Evolutionary conservation across 2,888 invertebrate species (phyloP).

Genomic region (Anaspis maculata): DNA sequence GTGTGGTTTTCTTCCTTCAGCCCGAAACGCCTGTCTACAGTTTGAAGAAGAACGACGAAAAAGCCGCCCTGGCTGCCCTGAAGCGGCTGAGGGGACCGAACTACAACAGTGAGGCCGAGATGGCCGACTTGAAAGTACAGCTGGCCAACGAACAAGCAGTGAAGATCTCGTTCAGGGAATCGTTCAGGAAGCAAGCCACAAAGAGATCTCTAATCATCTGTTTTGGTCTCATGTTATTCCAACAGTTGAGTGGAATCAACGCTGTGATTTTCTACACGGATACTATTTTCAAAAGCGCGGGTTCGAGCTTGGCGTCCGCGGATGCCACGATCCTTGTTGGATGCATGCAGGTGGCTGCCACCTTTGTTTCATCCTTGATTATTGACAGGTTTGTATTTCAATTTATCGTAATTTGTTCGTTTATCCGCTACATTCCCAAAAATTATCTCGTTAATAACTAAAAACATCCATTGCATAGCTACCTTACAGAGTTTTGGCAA

Average conservation of each 20-base stretch:
- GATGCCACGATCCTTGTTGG: constrained; percentile 58
- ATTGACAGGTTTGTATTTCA: no score
- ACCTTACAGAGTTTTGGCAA: no score
- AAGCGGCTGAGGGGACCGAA: constrained; percentile 63
- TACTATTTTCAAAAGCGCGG: constrained; percentile 14
- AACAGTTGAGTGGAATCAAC: constrained; percentile 15
- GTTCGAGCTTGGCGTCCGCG: constrained; percentile 4
- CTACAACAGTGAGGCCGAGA: constrained; percentile 59
- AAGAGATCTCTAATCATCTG: constrained; percentile 15
- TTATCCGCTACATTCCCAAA: no score
- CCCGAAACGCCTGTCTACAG: constrained; percentile 79
- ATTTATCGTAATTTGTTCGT: no score
- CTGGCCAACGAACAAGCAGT: constrained; percentile 5
- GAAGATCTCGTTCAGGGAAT: constrained; percentile 10
- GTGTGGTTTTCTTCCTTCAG: constrained; percentile 67
- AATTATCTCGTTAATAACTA: no score
- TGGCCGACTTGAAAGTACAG: constrained; percentile 14
- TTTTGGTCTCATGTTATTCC: constrained; percentile 15
- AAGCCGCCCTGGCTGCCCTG: constrained; percentile 62
- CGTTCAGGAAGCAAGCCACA: constrained; percentile 15
- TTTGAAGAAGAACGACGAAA: constrained; percentile 53
- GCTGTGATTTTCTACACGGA: constrained; percentile 17
- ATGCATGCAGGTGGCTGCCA: constrained; percentile 62
- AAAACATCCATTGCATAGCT: no score
- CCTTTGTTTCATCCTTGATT: constrained; percentile 61